Evolutionary conservation across 1,140 invertebrate species (phyloP).

Genomic region (Drosophila watanabei): DNA sequence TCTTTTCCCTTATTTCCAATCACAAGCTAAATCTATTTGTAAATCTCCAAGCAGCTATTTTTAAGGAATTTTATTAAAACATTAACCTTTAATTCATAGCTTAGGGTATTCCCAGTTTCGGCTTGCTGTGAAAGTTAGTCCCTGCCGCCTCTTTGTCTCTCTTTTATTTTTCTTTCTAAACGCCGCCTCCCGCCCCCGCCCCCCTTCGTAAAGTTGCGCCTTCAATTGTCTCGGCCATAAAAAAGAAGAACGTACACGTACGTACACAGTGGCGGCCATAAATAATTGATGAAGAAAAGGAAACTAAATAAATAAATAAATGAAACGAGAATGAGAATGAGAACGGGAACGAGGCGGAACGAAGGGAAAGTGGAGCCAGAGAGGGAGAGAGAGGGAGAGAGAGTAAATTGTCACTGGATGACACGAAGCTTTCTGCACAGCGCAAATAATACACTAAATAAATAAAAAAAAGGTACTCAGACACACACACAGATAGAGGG

Average conservation of each 20-base stretch:
- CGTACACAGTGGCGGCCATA: slow-evolving; percentile 48
- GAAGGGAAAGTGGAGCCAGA: slow-evolving; percentile 24
- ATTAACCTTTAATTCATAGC: too few species aligned
- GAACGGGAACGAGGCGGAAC: slow-evolving; percentile 27
- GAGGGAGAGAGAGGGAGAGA: neutral
- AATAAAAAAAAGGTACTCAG: slow-evolving; percentile 18
- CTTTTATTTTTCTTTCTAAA: neutral
- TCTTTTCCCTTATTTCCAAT: too few species aligned
- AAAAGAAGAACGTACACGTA: slow-evolving; percentile 49
- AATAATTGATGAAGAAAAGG: slow-evolving; percentile 75
- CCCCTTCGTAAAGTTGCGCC: slow-evolving; percentile 7
- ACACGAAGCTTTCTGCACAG: slow-evolving; percentile 76
- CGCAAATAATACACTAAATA: slow-evolving; percentile 44
- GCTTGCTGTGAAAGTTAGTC: too few species aligned
- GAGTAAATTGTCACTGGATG: slow-evolving; percentile 80
- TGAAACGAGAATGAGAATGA: slow-evolving; percentile 33
- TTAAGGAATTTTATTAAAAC: neutral
- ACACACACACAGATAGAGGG: slow-evolving; percentile 5
- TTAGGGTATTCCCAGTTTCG: neutral
- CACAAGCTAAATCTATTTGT: neutral
- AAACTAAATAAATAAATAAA: slow-evolving; percentile 82
- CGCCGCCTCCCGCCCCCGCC: too few species aligned
- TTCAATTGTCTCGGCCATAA: slow-evolving; percentile 64
- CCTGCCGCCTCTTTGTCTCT: neutral
- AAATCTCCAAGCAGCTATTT: neutral